Evolutionary conservation across 2,113 vertebrate genomes (phyloP).

Genomic region (Bungarus multicinctus): DNA sequence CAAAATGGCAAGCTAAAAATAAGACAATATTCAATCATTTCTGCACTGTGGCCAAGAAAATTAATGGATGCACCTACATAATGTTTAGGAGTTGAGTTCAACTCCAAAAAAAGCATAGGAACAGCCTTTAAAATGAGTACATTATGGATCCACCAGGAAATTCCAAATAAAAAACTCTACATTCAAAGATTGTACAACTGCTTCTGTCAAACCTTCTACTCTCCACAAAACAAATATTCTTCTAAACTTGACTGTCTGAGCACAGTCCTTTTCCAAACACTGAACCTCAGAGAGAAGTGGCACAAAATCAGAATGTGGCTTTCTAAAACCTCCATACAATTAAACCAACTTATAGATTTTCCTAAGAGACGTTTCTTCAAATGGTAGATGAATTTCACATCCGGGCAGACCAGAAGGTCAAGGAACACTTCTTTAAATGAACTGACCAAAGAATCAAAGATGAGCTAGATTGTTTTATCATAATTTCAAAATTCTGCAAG

Average conservation of each 20-base stretch:
- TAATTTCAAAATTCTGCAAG: constrained; percentile 6
- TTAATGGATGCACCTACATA: not conserved
- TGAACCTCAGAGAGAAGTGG: not conserved
- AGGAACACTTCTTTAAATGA: constrained; percentile 15
- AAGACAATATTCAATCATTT: not conserved
- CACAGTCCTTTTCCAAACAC: not conserved
- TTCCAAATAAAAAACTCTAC: not conserved
- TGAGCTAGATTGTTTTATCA: constrained; percentile 30
- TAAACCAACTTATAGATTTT: constrained; percentile 17
- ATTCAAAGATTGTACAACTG: not conserved
- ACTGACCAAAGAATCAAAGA: constrained; percentile 37
- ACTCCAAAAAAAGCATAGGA: not conserved
- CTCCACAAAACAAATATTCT: not conserved
- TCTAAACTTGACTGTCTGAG: not conserved
- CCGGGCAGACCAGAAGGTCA: not conserved
- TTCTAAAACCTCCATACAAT: constrained; percentile 37
- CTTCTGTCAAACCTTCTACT: not conserved
- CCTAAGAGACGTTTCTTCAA: constrained; percentile 27
- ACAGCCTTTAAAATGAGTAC: not conserved
- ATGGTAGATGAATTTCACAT: constrained; percentile 9
- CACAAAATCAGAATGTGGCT: not conserved
- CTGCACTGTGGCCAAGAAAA: not conserved
- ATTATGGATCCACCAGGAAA: not conserved
- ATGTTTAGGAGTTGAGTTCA: not conserved
- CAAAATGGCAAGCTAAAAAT: not conserved